Evolutionary conservation across 2,113 vertebrate species (phyloP).

Genomic region (Cyprinodon tularosa): DNA sequence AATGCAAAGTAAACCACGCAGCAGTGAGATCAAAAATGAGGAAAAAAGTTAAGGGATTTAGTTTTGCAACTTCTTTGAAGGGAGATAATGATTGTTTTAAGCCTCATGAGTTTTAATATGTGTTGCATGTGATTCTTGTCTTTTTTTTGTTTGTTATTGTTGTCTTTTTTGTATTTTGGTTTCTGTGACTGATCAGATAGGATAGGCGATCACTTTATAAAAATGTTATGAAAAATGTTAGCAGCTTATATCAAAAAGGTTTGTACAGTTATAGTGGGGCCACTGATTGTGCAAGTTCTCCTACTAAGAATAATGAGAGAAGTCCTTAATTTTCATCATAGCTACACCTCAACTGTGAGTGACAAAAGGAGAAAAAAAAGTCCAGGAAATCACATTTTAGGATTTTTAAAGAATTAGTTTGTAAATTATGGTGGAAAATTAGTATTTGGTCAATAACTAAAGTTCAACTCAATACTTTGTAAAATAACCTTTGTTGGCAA

Average conservation of each 20-base stretch:
- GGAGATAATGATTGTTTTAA: neutral
- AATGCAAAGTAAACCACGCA: conserved; percentile 32
- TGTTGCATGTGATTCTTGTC: no score
- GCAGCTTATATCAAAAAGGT: neutral
- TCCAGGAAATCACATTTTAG: no score
- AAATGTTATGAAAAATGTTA: neutral
- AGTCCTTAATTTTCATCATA: no score
- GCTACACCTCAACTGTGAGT: no score
- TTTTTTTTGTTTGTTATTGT: neutral
- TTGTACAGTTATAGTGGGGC: neutral
- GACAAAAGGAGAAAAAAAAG: no score
- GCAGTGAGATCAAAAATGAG: neutral
- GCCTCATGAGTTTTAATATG: no score
- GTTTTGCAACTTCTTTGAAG: neutral
- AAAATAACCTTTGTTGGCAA: no score
- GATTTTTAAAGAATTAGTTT: no score
- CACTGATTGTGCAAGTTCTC: neutral
- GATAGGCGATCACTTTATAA: neutral
- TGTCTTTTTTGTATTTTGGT: neutral
- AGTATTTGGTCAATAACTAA: no score
- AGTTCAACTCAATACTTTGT: no score
- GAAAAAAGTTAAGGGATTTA: neutral
- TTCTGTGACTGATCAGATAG: neutral
- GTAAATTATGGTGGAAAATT: no score
- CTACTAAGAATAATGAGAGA: no score